Percentiles rank a stretch among this genome's conserved stretches.
These are phyloP conservation scores for Bembecia ichneumoniformis DNA, from an alignment of 2,888 invertebrate species.

Conservation along the genomic window DNA sequence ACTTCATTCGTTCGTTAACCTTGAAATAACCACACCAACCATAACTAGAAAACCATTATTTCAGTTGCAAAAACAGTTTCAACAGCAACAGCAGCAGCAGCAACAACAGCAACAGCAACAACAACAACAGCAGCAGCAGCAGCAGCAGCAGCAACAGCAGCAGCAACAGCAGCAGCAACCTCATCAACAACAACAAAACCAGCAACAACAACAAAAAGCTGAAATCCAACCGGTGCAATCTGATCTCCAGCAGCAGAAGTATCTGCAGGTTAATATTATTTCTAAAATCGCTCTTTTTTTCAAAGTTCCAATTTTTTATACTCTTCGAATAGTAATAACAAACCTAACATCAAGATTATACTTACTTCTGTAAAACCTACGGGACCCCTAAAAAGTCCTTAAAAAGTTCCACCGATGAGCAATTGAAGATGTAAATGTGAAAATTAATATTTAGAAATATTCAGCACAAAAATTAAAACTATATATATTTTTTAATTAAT, in stretches of 20 bases:
- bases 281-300: background rate
- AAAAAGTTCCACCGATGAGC: too few relatives aligned
- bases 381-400: too few relatives aligned
- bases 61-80: conserved; percentile 50
- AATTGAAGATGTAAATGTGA: too few relatives aligned
- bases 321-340: too few relatives aligned
- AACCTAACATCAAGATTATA: too few relatives aligned
- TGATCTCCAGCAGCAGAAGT: conserved; percentile 62
- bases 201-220: conserved; percentile 24
- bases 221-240: conserved; percentile 63
- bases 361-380: too few relatives aligned
- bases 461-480: too few relatives aligned
- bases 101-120: conserved; percentile 52
- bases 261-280: conserved; percentile 41
- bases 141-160: conserved; percentile 45
- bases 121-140: conserved; percentile 27
- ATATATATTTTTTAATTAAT: too few relatives aligned
- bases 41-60: background rate
- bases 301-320: background rate
- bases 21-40: too few relatives aligned
- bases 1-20: too few relatives aligned
- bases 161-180: conserved; percentile 41
- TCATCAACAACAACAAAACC: conserved; percentile 33
- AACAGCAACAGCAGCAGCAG: conserved; percentile 33
- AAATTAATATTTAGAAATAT: too few relatives aligned